Evolutionary conservation across 2,113 vertebrate species (phyloP).

Genomic region (Meles meles): DNA sequence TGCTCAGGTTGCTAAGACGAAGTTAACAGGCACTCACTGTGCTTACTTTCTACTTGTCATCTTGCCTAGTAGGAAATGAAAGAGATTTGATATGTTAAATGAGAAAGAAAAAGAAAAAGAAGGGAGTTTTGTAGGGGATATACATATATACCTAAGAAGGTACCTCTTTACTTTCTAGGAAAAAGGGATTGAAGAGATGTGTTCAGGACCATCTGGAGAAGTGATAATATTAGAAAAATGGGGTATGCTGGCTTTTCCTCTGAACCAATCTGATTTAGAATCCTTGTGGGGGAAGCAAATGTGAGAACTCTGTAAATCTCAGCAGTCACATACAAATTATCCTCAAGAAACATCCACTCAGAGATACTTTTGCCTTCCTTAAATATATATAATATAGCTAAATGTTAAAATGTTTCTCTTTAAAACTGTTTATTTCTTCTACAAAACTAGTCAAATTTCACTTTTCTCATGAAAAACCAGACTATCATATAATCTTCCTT

Average conservation of each 20-base stretch:
- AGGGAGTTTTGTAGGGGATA: constrained; percentile 28
- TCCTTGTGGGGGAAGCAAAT: constrained; percentile 73
- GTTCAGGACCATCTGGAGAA: constrained; percentile 77
- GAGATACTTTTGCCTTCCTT: constrained; percentile 36
- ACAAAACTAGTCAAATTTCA: background rate
- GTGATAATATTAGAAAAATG: constrained; percentile 74
- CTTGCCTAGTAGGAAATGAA: constrained; percentile 66
- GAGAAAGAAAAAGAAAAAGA: constrained; percentile 40
- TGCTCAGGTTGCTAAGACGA: constrained; percentile 78
- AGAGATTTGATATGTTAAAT: background rate
- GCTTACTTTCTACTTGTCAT: constrained; percentile 61
- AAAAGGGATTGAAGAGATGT: constrained; percentile 52
- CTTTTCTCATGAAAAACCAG: constrained; percentile 21
- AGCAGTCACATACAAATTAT: constrained; percentile 62
- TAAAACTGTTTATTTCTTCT: constrained; percentile 1
- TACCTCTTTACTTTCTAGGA: constrained; percentile 65
- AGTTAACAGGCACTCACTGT: constrained; percentile 70
- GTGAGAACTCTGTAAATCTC: constrained; percentile 71
- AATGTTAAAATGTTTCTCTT: background rate
- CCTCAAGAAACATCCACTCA: constrained; percentile 58
- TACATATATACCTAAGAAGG: constrained; percentile 30
- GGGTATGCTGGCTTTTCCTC: constrained; percentile 70
- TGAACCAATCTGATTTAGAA: constrained; percentile 73
- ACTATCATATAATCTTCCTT: constrained; percentile 18
- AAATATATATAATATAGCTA: background rate